Conservation (phyloP, 2,888 invertebrate species). For the Protophormia terraenovae region DNA sequence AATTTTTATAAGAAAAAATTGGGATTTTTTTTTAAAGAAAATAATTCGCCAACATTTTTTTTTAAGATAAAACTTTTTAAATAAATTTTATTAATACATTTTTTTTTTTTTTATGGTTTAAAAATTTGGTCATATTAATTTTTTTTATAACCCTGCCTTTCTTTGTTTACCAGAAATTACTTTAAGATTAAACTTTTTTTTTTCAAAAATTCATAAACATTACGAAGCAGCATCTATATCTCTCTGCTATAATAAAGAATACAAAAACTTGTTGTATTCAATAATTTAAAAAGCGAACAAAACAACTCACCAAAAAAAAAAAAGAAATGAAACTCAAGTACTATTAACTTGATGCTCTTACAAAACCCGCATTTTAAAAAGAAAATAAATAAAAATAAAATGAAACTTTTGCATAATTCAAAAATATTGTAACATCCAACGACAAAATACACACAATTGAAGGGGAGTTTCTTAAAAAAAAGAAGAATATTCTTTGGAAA, state of each 20-base stretch:
- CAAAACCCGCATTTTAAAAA: conserved; percentile 61
- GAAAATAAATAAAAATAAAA: conserved; percentile 57
- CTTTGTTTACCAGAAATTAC: conserved; percentile 6
- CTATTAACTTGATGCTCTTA: conserved; percentile 69
- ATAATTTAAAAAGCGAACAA: conserved; percentile 36
- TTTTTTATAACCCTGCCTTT: conserved; percentile 34
- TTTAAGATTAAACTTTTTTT: conserved; percentile 48
- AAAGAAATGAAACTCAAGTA: conserved; percentile 57
- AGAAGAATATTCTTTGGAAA: too few species aligned
- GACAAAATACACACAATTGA: conserved; percentile 6
- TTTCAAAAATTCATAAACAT: neutral
- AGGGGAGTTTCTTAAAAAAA: conserved; percentile 70
- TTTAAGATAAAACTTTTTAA: too few species aligned
- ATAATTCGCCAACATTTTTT: too few species aligned
- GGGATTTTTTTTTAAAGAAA: too few species aligned
- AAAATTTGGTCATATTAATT: too few species aligned
- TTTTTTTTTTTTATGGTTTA: too few species aligned
- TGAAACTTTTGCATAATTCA: conserved; percentile 68
- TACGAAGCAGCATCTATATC: neutral
- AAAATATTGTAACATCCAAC: conserved; percentile 51
- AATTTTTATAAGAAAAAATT: too few species aligned
- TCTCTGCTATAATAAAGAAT: conserved; percentile 49
- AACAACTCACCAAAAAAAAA: conserved; percentile 33
- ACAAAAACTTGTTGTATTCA: conserved; percentile 63
- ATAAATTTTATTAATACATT: neutral